Conservation (phyloP, 2,797 vertebrate genomes). For the Trematomus bernacchii region DNA sequence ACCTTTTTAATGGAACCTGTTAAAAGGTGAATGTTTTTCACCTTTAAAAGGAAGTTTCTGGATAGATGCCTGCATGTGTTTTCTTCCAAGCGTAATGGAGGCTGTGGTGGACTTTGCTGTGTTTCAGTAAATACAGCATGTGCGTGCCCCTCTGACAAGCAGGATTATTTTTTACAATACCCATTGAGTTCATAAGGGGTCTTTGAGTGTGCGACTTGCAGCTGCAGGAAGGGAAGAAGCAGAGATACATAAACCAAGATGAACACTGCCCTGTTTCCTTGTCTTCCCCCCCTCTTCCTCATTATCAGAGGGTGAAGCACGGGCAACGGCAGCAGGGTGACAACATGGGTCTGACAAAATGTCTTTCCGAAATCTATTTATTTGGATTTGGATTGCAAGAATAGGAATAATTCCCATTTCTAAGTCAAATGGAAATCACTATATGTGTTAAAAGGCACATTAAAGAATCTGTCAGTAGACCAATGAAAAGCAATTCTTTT, state of each 20-base stretch:
- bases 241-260: constrained; percentile 54
- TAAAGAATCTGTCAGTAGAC: too few species aligned
- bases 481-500: too few species aligned
- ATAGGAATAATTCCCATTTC: too few species aligned
- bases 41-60: background rate
- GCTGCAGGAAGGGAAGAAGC: constrained; percentile 52
- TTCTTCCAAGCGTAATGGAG: constrained; percentile 9
- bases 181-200: constrained; percentile 17
- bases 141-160: constrained; percentile 34
- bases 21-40: constrained; percentile 3
- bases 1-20: constrained; percentile 11
- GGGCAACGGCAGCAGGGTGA: background rate
- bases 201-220: constrained; percentile 21
- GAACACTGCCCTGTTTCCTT: constrained; percentile 31
- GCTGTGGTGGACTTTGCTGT: constrained; percentile 2
- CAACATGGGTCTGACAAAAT: background rate
- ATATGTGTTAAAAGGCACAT: too few species aligned
- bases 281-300: constrained; percentile 14
- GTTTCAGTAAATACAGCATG: constrained; percentile 11
- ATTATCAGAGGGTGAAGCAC: constrained; percentile 42
- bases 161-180: constrained; percentile 22
- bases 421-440: too few species aligned
- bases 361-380: background rate
- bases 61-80: background rate
- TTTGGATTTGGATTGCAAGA: too few species aligned